Evolutionary conservation across 2,888 invertebrate species (phyloP).

Genomic region (Apotomis turbidana): DNA sequence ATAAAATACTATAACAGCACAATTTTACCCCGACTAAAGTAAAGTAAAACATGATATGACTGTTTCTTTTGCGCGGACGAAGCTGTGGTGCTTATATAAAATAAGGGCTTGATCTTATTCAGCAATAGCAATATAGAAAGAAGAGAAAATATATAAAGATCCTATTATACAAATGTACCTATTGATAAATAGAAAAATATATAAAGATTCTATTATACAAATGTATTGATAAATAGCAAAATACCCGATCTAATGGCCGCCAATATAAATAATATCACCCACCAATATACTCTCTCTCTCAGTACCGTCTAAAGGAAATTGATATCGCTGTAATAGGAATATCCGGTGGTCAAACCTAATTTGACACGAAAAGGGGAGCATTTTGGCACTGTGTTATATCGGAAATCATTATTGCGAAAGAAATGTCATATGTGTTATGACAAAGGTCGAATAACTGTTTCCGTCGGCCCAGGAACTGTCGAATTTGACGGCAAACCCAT

Average conservation of each 20-base stretch:
- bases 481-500: slow-evolving; percentile 70
- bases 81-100: too few relatives aligned
- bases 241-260: not conserved
- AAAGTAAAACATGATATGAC: too few relatives aligned
- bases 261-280: slow-evolving; percentile 20
- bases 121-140: too few relatives aligned
- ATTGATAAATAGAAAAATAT: not conserved
- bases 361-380: slow-evolving; percentile 50
- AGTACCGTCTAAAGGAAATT: slow-evolving; percentile 24
- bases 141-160: not conserved
- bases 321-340: slow-evolving; percentile 44
- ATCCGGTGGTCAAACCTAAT: slow-evolving; percentile 60
- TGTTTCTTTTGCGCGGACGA: too few relatives aligned
- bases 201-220: not conserved
- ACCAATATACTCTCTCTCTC: slow-evolving; percentile 6
- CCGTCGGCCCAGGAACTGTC: slow-evolving; percentile 67
- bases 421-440: slow-evolving; percentile 70
- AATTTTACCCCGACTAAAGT: too few relatives aligned
- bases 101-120: too few relatives aligned
- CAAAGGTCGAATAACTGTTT: slow-evolving; percentile 75
- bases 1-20: too few relatives aligned
- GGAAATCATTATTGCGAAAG: slow-evolving; percentile 67
- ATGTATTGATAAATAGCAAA: not conserved
- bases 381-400: slow-evolving; percentile 45
- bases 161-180: not conserved